Evolutionary conservation across 2,888 invertebrate genomes (phyloP).

Genomic region (Drosophila merina): DNA sequence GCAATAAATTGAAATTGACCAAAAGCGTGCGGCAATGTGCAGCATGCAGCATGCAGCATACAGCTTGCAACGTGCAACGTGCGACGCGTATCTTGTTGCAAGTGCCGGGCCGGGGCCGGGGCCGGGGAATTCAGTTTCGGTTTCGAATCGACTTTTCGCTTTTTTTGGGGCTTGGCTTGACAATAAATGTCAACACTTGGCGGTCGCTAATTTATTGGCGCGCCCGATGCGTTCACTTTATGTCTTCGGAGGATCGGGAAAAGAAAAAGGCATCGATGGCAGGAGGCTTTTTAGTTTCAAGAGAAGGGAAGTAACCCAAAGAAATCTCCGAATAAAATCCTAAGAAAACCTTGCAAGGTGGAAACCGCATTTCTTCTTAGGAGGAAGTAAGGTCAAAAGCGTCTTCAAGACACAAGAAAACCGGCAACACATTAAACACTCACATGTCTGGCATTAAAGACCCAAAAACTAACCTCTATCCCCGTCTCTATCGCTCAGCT

Average conservation of each 20-base stretch:
- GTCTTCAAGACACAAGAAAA: background rate
- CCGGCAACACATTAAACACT: constrained; percentile 6
- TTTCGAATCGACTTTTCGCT: constrained; percentile 14
- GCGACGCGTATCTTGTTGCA: constrained; percentile 64
- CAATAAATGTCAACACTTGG: constrained; percentile 81
- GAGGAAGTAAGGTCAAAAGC: constrained; percentile 1
- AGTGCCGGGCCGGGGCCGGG: constrained; percentile 10
- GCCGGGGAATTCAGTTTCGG: constrained; percentile 17
- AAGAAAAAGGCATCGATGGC: background rate
- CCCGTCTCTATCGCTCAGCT: background rate
- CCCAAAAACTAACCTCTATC: constrained; percentile 9
- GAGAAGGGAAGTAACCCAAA: background rate
- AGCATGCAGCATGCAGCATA: constrained; percentile 27
- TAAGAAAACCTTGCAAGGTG: no score
- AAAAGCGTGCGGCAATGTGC: constrained; percentile 70
- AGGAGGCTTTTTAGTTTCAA: background rate
- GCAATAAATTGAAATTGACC: constrained; percentile 77
- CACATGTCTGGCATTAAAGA: constrained; percentile 32
- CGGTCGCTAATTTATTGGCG: constrained; percentile 78
- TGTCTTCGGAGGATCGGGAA: background rate
- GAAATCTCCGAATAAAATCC: no score
- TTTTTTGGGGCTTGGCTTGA: constrained; percentile 63
- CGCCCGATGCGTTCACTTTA: constrained; percentile 34
- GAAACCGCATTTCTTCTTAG: background rate
- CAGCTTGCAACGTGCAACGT: constrained; percentile 31